Base-by-base conservation (phyloP, 2,797 vertebrate species). In the Spinus olivaceus region DNA sequence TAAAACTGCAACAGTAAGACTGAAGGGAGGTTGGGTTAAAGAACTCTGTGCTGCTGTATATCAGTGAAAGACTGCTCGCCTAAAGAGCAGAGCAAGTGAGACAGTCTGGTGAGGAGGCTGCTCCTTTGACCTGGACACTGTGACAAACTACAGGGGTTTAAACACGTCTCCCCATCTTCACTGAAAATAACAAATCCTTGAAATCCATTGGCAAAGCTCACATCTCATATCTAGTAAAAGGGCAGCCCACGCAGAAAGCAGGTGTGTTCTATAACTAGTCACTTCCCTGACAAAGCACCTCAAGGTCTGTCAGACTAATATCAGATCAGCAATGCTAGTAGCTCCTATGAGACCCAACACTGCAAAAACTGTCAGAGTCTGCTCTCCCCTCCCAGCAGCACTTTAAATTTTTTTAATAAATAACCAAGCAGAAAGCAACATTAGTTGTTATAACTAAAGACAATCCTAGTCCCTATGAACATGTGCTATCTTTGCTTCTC, bases 221-320 rank as follows among this genome's bases (percentile, higher is more conserved):
- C 3, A 10, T 41, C n/a, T 86, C 27, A 8, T 9, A 35, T 2
- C 51, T 22, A 47, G 1, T 23, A 17, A 16, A n/a, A 33, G 42
- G 47, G 28, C 39, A 86, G 78, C 39, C 44, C n/a, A 54, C 5
- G 8, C 5, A 44, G 33, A 65, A 79, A 28, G 35, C 33, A 84
- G 28, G 32, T 44, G 15, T 11, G 22, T 13, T 42, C 37, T 27
- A 24, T 1, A 2, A 39, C 13, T 64, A 73, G 67, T 12, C 37
- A 12, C 37, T 47, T 39, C 0, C 1, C 61, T n/a, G 10, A n/a
- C 2, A 2, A 46, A 73, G 67, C 3, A 7, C 14, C 22, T 71
- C 21, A 39, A 64, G 41, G 37, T 54, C 57, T 81, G 35, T 11
- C 41, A 71, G 24, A 61, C 15, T 32, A 67, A 64, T 18, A 67